phyloP scores from a whole-genome alignment of 2,888 invertebrate species.

The Clunio marinus region DNA sequence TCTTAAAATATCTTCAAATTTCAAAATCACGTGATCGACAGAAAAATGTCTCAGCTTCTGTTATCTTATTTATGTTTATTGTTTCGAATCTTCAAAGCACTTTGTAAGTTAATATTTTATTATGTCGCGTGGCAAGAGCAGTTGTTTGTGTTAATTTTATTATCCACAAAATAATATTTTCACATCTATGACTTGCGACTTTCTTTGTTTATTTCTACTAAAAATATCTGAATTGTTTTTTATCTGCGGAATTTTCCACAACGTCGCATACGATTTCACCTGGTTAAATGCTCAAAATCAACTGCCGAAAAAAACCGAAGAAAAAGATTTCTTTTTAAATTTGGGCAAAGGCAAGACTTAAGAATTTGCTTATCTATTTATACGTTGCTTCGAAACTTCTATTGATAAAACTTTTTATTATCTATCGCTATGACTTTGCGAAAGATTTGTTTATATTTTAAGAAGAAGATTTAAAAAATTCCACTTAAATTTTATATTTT shows the following conservation, averaged over 20 bases:
- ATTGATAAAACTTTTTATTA: conserved; percentile 22
- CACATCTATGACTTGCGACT: not conserved
- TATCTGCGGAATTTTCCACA: not conserved
- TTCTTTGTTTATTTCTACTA: too few species aligned
- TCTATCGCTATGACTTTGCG: conserved; percentile 4
- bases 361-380: not conserved
- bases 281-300: not conserved
- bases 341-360: not conserved
- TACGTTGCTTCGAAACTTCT: not conserved
- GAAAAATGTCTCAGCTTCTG: not conserved
- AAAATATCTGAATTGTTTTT: conserved; percentile 1
- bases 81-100: too few species aligned
- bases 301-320: not conserved
- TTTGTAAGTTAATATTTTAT: not conserved
- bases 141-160: not conserved
- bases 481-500: too few species aligned
- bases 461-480: too few species aligned
- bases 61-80: too few species aligned
- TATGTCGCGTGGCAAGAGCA: not conserved
- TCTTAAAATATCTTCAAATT: too few species aligned
- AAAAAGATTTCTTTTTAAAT: not conserved
- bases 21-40: conserved; percentile 9
- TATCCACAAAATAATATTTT: not conserved
- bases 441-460: too few species aligned
- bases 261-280: not conserved